Conservation (phyloP, 2,888 invertebrate genomes). For the Spialia ferax region DNA sequence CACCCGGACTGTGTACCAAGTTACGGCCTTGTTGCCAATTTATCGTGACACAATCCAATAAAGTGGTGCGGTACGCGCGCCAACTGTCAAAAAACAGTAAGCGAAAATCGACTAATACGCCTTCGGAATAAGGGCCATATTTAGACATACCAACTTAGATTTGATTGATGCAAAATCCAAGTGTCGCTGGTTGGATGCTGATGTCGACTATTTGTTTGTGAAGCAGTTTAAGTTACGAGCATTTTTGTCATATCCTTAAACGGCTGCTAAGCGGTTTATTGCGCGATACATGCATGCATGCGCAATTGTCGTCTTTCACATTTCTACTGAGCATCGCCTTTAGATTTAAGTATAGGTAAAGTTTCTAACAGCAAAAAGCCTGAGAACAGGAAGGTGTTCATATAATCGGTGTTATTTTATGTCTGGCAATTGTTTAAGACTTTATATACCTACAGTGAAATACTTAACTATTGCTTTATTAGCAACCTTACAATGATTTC, state of each 20-base stretch:
- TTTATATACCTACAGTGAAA: too few relatives aligned
- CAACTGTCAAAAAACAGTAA: slow-evolving; percentile 40
- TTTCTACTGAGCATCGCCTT: slow-evolving; percentile 14
- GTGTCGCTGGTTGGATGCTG: slow-evolving; percentile 32
- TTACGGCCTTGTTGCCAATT: slow-evolving; percentile 61
- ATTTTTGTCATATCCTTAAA: slow-evolving; percentile 43
- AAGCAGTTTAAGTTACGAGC: slow-evolving; percentile 44
- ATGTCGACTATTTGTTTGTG: slow-evolving; percentile 41
- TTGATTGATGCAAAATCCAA: slow-evolving; percentile 38
- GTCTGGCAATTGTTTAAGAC: too few relatives aligned
- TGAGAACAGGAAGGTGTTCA: slow-evolving; percentile 29
- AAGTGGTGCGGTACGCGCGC: slow-evolving; percentile 47
- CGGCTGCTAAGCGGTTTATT: slow-evolving; percentile 36
- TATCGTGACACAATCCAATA: slow-evolving; percentile 54
- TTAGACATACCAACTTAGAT: slow-evolving; percentile 26
- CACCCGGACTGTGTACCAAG: slow-evolving; percentile 58
- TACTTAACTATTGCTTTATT: too few relatives aligned
- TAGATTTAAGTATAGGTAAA: slow-evolving; percentile 24
- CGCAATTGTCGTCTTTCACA: slow-evolving; percentile 29
- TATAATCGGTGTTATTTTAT: slow-evolving; percentile 7
- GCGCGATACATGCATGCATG: slow-evolving; percentile 36
- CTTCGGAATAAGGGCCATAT: slow-evolving; percentile 31
- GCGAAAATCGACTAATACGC: slow-evolving; percentile 27
- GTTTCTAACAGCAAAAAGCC: slow-evolving; percentile 16
- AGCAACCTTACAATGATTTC: too few relatives aligned